These are phyloP conservation scores for Sylvia borin DNA, from an alignment of 2,797 vertebrate genomes.

Conservation along the genomic window DNA sequence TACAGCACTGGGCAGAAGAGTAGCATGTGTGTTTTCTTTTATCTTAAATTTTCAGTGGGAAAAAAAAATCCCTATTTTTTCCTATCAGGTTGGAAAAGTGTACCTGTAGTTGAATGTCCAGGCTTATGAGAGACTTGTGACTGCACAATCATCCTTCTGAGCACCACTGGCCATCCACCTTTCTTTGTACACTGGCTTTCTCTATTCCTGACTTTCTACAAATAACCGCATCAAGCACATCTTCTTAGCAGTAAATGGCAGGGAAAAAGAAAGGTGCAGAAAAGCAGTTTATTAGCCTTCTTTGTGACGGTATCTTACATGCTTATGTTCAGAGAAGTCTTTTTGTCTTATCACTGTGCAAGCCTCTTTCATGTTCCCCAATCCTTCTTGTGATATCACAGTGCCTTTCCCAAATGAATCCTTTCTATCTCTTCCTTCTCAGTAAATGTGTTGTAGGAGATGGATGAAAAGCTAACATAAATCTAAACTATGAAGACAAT, in stretches of 20 bases:
- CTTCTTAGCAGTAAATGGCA: neutral
- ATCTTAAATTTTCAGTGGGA: neutral
- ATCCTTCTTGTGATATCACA: neutral
- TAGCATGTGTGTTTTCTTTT: neutral
- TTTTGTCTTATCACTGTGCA: neutral
- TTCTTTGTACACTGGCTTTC: neutral
- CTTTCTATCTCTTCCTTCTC: neutral
- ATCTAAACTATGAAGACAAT: neutral
- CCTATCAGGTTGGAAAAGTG: neutral
- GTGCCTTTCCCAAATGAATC: neutral
- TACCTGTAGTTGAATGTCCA: neutral
- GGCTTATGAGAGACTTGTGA: neutral
- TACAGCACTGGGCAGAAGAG: neutral
- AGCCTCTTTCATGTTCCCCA: neutral
- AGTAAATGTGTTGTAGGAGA: rapidly evolving
- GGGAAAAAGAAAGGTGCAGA: neutral
- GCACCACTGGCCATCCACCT: neutral
- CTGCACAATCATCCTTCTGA: neutral
- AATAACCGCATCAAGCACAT: neutral
- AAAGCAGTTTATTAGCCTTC: neutral
- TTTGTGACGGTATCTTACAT: neutral
- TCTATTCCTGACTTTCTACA: neutral
- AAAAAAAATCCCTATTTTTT: neutral
- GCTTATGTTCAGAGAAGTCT: neutral
- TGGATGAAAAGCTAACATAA: neutral